A percentile compares a stretch with the other conserved stretches of the same genome.
Evolutionary conservation across 2,113 vertebrate genomes (phyloP).

Genomic region (Gasterosteus aculeatus): DNA sequence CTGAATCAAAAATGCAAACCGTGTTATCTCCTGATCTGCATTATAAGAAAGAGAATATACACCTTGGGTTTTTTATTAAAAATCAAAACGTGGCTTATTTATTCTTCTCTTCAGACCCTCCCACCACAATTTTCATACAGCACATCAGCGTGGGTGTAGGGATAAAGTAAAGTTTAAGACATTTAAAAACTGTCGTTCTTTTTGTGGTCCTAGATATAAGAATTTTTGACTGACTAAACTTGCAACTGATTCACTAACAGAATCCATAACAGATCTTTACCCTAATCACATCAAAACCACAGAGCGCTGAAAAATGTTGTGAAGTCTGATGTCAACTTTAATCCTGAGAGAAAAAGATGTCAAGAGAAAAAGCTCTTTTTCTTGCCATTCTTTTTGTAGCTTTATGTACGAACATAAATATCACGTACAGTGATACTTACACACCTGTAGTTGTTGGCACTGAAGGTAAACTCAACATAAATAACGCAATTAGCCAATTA

Average conservation of each 20-base stretch:
- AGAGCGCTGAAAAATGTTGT: not conserved
- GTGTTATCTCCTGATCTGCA: not conserved
- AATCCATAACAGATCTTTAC: slow-evolving; percentile 18
- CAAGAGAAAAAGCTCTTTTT: not conserved
- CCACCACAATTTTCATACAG: slow-evolving; percentile 36
- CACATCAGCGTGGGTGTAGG: slow-evolving; percentile 39
- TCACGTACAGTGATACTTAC: not conserved
- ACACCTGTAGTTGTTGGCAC: not conserved
- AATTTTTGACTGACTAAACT: slow-evolving; percentile 31
- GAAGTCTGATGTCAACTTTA: slow-evolving; percentile 15
- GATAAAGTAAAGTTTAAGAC: slow-evolving; percentile 53
- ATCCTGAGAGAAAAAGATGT: slow-evolving; percentile 12
- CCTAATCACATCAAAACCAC: slow-evolving; percentile 33
- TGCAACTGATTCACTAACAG: not conserved
- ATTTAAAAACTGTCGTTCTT: slow-evolving; percentile 60
- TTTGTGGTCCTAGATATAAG: slow-evolving; percentile 63
- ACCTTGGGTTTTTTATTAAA: slow-evolving; percentile 23
- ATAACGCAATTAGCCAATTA: not conserved
- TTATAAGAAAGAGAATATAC: not conserved
- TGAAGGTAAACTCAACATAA: not conserved
- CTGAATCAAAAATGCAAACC: not conserved
- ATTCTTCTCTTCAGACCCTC: slow-evolving; percentile 26
- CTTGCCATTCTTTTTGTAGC: not conserved
- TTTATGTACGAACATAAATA: not conserved
- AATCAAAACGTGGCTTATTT: slow-evolving; percentile 10